phyloP scores from a whole-genome alignment of 2,113 vertebrate species.

The Abramis brama region DNA sequence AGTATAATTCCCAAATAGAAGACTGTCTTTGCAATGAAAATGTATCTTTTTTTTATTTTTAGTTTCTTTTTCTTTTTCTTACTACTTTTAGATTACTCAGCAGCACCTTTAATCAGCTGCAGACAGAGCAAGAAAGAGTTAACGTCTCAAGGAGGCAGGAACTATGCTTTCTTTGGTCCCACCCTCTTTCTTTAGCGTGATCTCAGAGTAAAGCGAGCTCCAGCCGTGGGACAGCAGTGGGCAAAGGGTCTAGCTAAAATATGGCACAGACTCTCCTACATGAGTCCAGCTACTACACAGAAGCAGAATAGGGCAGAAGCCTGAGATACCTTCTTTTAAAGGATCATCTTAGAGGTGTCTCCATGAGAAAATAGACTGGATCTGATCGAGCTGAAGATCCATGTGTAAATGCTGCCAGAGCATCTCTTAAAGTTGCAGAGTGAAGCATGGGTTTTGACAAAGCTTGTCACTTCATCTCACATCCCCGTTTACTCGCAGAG shows the following conservation, averaged over 20 bases:
- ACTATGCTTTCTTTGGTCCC: constrained; percentile 63
- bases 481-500: background rate
- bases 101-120: background rate
- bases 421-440: constrained; percentile 31
- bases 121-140: constrained; percentile 60
- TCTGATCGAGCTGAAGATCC: background rate
- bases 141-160: constrained; percentile 58
- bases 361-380: background rate
- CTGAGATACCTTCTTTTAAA: background rate
- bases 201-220: constrained; percentile 65
- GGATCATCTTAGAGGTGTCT: background rate
- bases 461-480: background rate
- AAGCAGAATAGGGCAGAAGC: constrained; percentile 52
- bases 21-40: too few species aligned
- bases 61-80: too few species aligned
- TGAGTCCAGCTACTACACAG: constrained; percentile 27
- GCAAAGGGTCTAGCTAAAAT: constrained; percentile 36
- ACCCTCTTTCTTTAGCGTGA: constrained; percentile 70
- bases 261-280: constrained; percentile 20
- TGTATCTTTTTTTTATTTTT: too few species aligned
- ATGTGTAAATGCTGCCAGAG: constrained; percentile 3
- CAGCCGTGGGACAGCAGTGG: constrained; percentile 3
- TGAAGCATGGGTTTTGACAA: constrained; percentile 32
- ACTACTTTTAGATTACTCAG: background rate
- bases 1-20: too few species aligned